phyloP scores from a whole-genome alignment of 2,888 invertebrate species.

The Eulithis prunata region DNA sequence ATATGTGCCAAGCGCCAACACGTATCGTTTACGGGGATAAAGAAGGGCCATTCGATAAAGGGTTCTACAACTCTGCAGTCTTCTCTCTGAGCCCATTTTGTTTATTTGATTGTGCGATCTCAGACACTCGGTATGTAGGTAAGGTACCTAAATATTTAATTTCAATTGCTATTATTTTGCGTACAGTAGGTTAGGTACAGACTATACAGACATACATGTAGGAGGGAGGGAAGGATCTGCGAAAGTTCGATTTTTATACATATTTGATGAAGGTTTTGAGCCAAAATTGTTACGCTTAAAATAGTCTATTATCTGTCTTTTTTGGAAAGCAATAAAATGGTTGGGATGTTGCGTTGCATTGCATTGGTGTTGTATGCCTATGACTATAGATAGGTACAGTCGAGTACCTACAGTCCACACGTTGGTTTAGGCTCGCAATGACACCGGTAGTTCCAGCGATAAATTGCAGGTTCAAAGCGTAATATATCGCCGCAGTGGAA shows the following conservation, averaged over 20 bases:
- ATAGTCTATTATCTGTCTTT: conserved; percentile 13
- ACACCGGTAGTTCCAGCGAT: conserved; percentile 60
- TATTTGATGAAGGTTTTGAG: conserved; percentile 28
- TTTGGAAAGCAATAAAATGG: conserved; percentile 23
- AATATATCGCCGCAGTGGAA: conserved; percentile 60
- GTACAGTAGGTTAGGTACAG: conserved; percentile 11
- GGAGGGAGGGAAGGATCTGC: conserved; percentile 21
- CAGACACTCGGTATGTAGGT: conserved; percentile 7
- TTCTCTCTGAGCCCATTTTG: neutral
- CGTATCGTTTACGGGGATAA: conserved; percentile 46
- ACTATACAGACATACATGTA: no score
- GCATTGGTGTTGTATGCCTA: conserved; percentile 6
- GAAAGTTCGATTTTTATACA: conserved; percentile 33
- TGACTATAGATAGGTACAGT: conserved; percentile 25
- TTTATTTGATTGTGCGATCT: neutral
- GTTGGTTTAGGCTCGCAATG: conserved; percentile 66
- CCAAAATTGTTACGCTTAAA: conserved; percentile 17
- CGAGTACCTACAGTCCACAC: conserved; percentile 56
- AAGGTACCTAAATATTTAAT: neutral
- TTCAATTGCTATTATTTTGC: conserved; percentile 27
- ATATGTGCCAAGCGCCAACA: conserved; percentile 54
- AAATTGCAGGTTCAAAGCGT: conserved; percentile 66
- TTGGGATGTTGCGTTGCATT: no score
- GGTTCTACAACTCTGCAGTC: neutral
- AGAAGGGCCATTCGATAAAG: conserved; percentile 1